Conservation (phyloP, 2,888 invertebrate species). For the Conus canariensis region DNA sequence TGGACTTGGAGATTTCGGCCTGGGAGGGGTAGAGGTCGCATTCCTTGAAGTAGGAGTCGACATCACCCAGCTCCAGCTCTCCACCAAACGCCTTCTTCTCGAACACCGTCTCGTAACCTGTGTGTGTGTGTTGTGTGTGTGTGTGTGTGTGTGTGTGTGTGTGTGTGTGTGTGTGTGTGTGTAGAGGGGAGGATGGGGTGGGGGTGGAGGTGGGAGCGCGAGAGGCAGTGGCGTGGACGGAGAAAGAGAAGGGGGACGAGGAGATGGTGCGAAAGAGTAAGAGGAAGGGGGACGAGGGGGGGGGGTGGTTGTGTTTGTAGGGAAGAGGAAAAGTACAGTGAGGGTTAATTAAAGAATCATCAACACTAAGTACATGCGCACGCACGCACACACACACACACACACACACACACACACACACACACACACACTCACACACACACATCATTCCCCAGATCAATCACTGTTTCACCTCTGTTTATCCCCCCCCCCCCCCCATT, state of each 20-base stretch:
- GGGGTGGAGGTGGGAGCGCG: not conserved
- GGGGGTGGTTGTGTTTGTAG: not conserved
- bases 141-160: no score
- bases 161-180: no score
- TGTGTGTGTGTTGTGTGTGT: no score
- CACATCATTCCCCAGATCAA: no score
- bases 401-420: no score
- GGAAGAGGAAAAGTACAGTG: no score
- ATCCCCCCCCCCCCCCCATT: no score
- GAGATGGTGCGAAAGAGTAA: no score
- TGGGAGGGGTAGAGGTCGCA: constrained; percentile 76
- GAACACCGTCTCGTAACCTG: constrained; percentile 77
- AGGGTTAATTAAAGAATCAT: no score
- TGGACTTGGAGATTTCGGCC: constrained; percentile 73
- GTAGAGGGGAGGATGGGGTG: no score
- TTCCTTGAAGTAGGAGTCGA: constrained; percentile 74
- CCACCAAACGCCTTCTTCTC: constrained; percentile 75
- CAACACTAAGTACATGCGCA: not conserved
- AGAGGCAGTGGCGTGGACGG: not conserved
- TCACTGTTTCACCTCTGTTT: no score
- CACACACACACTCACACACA: no score
- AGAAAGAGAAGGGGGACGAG: not conserved
- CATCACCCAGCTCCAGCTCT: constrained; percentile 71
- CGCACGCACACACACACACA: not conserved
- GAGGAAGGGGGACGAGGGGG: not conserved